These are phyloP conservation scores for Lithodes maja DNA, from an alignment of 2,888 invertebrate species.

Conservation along the genomic window DNA sequence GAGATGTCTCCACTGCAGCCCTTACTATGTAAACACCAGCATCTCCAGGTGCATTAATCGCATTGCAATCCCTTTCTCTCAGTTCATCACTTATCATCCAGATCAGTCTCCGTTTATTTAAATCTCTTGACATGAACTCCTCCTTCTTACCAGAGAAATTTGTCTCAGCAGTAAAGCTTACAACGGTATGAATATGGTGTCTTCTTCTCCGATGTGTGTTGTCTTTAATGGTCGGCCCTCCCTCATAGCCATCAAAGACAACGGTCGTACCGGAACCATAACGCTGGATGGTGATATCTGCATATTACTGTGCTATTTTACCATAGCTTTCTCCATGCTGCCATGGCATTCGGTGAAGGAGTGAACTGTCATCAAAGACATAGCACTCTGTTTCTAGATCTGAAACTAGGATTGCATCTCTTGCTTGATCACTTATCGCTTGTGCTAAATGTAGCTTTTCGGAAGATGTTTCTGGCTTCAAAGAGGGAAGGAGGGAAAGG, in stretches of 20 bases:
- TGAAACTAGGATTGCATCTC: neutral
- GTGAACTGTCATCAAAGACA: conserved; percentile 25
- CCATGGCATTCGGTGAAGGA: conserved; percentile 11
- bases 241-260: neutral
- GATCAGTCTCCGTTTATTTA: neutral
- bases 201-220: neutral
- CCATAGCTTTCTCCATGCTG: conserved; percentile 4
- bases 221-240: conserved; percentile 14
- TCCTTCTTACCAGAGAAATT: conserved; percentile 3
- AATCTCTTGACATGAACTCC: neutral
- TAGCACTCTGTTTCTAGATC: neutral
- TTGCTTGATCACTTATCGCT: conserved; percentile 8
- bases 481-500: conserved; percentile 14
- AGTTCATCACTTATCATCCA: neutral
- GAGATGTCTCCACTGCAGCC: neutral
- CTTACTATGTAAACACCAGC: neutral
- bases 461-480: conserved; percentile 20
- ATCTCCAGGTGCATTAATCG: conserved; percentile 2
- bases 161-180: conserved; percentile 11
- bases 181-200: neutral
- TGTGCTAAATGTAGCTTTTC: conserved; percentile 20
- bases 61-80: neutral
- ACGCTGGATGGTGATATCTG: neutral
- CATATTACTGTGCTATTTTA: conserved; percentile 19
- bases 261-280: conserved; percentile 2